A percentile compares a stretch with the other conserved stretches of the same genome.
Evolutionary conservation across 2,888 invertebrate species (phyloP).

Genomic region (Gastracanthus pulcherrimus): DNA sequence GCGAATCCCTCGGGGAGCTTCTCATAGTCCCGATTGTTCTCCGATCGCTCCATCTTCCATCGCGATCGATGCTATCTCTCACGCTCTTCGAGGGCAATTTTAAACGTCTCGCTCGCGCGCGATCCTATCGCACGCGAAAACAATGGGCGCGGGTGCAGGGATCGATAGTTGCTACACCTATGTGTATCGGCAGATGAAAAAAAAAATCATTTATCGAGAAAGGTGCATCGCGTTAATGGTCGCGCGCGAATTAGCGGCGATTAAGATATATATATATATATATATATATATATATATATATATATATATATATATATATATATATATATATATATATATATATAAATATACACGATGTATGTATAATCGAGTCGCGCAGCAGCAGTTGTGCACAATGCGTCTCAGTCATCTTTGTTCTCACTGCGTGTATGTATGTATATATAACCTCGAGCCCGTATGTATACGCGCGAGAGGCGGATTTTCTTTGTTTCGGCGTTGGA

Average conservation of each 20-base stretch:
- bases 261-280: slow-evolving; percentile 9
- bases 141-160: slow-evolving; percentile 6
- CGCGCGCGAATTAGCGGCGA: slow-evolving; percentile 43
- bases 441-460: slow-evolving; percentile 49
- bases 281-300: not conserved
- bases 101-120: not conserved
- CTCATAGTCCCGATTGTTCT: not conserved
- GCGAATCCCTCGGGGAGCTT: slow-evolving; percentile 10
- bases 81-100: slow-evolving; percentile 7
- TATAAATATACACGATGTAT: no score
- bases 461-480: slow-evolving; percentile 49
- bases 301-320: not conserved
- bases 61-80: slow-evolving; percentile 11
- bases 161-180: not conserved
- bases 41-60: slow-evolving; percentile 5
- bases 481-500: slow-evolving; percentile 56
- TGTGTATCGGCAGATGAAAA: not conserved
- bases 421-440: not conserved
- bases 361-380: no score
- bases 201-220: slow-evolving; percentile 14
- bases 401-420: slow-evolving; percentile 53
- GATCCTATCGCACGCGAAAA: slow-evolving; percentile 22
- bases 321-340: not conserved
- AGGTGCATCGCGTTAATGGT: slow-evolving; percentile 34
- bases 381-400: slow-evolving; percentile 39